These are phyloP conservation scores for Eurosta solidaginis DNA, from an alignment of 1,140 invertebrate species.

Conservation along the genomic window DNA sequence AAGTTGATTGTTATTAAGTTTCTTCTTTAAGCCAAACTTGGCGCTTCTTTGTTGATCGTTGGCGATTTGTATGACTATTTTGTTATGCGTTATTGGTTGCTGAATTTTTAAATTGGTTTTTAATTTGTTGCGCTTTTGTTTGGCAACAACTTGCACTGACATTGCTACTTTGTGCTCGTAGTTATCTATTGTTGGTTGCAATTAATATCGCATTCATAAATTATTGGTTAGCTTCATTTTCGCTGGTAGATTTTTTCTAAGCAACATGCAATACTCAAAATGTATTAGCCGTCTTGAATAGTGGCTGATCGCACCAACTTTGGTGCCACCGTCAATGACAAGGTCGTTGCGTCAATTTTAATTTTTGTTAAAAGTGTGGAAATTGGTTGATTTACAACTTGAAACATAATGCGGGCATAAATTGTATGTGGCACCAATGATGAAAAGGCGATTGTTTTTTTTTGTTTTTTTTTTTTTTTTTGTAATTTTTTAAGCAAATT, in stretches of 20 bases:
- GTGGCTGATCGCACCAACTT: not conserved
- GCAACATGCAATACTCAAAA: not conserved
- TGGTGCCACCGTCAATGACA: not conserved
- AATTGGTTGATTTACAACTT: conserved; percentile 13
- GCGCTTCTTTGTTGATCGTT: not conserved
- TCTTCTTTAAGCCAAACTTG: not conserved
- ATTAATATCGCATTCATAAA: not conserved
- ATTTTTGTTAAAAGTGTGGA: not conserved
- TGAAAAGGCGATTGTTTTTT: not conserved
- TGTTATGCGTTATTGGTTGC: not conserved
- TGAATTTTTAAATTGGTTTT: not conserved
- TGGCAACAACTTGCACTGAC: too few species aligned
- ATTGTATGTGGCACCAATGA: not conserved
- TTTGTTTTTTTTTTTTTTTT: too few species aligned
- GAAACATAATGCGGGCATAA: conserved; percentile 2
- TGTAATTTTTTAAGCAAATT: too few species aligned
- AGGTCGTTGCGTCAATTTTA: not conserved
- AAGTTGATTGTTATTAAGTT: not conserved
- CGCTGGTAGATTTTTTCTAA: not conserved
- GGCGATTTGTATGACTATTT: not conserved
- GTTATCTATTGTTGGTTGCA: not conserved
- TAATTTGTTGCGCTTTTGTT: not conserved
- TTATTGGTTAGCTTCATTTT: not conserved
- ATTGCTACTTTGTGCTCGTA: too few species aligned
- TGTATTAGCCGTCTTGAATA: not conserved